These are phyloP conservation scores for Yoshiicerus persimilis DNA, from an alignment of 1,140 invertebrate species.

Conservation along the genomic window DNA sequence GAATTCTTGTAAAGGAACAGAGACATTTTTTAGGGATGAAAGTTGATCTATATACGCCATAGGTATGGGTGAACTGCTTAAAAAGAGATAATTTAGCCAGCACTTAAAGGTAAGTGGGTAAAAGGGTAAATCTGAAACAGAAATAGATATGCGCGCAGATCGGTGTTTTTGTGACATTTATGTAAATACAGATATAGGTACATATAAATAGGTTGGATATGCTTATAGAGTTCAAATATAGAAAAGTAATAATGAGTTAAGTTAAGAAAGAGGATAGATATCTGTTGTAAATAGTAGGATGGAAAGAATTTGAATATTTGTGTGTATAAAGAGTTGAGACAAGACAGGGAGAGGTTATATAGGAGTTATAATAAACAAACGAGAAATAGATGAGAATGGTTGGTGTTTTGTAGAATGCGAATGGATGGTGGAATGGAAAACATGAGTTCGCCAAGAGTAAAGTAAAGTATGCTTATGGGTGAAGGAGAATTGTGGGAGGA, in stretches of 20 bases:
- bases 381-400: background rate
- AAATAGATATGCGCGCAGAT: background rate
- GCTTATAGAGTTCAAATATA: too few species aligned
- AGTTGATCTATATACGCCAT: background rate
- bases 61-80: too few species aligned
- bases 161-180: background rate
- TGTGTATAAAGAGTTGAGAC: background rate
- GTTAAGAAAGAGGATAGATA: too few species aligned
- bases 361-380: background rate
- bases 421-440: background rate
- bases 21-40: background rate
- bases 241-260: too few species aligned
- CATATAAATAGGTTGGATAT: too few species aligned
- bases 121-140: background rate
- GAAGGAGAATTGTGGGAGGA: constrained; percentile 18
- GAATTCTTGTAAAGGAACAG: background rate
- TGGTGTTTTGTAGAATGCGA: background rate
- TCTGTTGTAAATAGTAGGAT: too few species aligned
- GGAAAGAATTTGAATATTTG: too few species aligned
- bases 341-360: too few species aligned
- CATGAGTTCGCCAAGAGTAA: background rate
- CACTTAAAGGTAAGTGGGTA: background rate
- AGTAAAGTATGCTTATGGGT: constrained; percentile 20
- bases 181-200: background rate
- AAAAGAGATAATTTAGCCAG: background rate